Evolutionary conservation across 1,140 invertebrate species (phyloP).

Genomic region (Homarus americanus): DNA sequence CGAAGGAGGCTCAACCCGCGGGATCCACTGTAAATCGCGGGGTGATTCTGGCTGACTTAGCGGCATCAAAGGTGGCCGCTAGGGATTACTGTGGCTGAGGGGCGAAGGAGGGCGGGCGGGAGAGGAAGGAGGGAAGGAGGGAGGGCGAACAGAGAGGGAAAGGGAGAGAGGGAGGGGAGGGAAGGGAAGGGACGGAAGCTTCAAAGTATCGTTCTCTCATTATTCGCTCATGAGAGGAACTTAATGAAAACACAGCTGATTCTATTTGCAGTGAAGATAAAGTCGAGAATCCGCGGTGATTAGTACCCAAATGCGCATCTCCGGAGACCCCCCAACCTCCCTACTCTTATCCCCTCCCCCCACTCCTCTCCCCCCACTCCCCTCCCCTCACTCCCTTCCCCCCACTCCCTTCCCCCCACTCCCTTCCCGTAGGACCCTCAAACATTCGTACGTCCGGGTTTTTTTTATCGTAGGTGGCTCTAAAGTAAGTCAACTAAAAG

Average conservation of each 20-base stretch:
- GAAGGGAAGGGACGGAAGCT: conserved; percentile 32
- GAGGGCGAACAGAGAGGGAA: background rate
- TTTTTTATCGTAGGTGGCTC: no score
- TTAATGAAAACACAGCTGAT: conserved; percentile 68
- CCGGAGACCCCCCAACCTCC: no score
- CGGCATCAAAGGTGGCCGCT: conserved; percentile 67
- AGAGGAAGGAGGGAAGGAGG: background rate
- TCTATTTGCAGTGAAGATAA: conserved; percentile 49
- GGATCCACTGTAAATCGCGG: conserved; percentile 50
- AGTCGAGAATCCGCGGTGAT: background rate
- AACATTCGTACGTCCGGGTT: no score
- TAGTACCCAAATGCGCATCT: background rate
- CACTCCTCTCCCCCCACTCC: background rate
- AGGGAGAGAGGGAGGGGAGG: background rate
- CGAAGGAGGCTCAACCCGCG: conserved; percentile 21
- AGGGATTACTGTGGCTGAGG: background rate
- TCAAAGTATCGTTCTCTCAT: conserved; percentile 53
- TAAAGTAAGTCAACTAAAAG: no score
- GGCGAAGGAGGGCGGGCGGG: conserved; percentile 11
- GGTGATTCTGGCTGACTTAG: conserved; percentile 66
- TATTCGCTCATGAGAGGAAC: conserved; percentile 30
- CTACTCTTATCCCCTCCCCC: background rate
- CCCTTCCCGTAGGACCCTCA: no score
- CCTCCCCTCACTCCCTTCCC: no score
- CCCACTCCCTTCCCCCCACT: no score